Conservation (phyloP, 2,113 vertebrate genomes). For the Blennius ocellaris region DNA sequence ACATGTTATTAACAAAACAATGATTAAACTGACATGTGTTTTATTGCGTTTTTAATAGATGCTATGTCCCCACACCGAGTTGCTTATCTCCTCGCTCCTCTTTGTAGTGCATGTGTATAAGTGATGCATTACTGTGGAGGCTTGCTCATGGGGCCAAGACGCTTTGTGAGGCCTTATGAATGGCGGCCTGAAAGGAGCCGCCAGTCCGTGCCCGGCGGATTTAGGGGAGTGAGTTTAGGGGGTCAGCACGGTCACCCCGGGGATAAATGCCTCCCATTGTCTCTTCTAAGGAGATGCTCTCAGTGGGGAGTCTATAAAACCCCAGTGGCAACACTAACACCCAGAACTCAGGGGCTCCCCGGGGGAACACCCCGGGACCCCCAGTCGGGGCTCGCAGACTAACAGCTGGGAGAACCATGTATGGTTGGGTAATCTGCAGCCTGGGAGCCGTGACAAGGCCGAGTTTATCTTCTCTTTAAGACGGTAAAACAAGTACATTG, state of each 20-base stretch:
- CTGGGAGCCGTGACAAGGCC: slow-evolving; percentile 19
- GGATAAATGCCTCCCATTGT: slow-evolving; percentile 97
- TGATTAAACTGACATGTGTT: background rate
- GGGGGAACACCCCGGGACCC: slow-evolving; percentile 76
- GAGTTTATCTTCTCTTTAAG: slow-evolving; percentile 1
- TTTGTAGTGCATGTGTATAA: slow-evolving; percentile 45
- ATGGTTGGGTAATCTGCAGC: slow-evolving; percentile 29
- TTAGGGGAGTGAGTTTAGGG: slow-evolving; percentile 94
- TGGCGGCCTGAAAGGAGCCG: slow-evolving; percentile 86
- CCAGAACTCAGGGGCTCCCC: slow-evolving; percentile 71
- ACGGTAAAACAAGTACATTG: too few species aligned
- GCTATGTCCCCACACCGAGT: slow-evolving; percentile 17
- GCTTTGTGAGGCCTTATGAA: slow-evolving; percentile 92
- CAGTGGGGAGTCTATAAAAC: slow-evolving; percentile 93
- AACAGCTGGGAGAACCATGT: slow-evolving; percentile 59
- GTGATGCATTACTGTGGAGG: slow-evolving; percentile 61
- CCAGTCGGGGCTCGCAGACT: slow-evolving; percentile 37
- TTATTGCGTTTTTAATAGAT: slow-evolving; percentile 11
- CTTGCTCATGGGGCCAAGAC: slow-evolving; percentile 72
- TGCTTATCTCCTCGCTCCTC: slow-evolving; percentile 34
- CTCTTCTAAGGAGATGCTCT: slow-evolving; percentile 92
- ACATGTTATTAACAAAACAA: background rate
- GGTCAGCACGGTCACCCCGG: slow-evolving; percentile 92
- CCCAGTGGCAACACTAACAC: slow-evolving; percentile 84
- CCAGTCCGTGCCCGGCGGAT: slow-evolving; percentile 89